Evolutionary conservation across 1,140 invertebrate species (phyloP).

Genomic region (Anastrepha obliqua): DNA sequence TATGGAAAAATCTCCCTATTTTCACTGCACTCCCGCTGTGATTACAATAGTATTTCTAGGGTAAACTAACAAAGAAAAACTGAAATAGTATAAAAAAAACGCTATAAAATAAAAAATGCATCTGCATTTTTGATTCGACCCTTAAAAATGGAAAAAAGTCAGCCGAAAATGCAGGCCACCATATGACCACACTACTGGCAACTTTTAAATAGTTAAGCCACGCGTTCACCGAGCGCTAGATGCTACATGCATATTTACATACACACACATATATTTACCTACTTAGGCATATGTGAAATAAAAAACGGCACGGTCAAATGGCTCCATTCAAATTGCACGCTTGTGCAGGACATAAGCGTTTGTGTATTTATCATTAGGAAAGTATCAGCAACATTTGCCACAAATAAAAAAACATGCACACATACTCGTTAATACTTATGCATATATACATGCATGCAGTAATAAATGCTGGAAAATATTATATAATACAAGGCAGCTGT

Average conservation of each 20-base stretch:
- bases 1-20: slow-evolving; percentile 20
- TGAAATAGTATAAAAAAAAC: slow-evolving; percentile 12
- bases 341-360: slow-evolving; percentile 4
- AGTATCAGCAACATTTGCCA: slow-evolving; percentile 21
- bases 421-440: neutral
- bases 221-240: neutral
- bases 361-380: slow-evolving; percentile 42
- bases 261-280: neutral
- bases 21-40: slow-evolving; percentile 28
- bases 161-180: slow-evolving; percentile 46
- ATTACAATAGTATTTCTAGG: slow-evolving; percentile 7
- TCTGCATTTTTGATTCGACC: slow-evolving; percentile 50
- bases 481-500: slow-evolving; percentile 1
- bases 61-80: slow-evolving; percentile 39
- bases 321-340: slow-evolving; percentile 55
- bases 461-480: neutral
- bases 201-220: slow-evolving; percentile 27
- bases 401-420: neutral
- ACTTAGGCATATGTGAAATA: neutral
- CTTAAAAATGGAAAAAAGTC: slow-evolving; percentile 47
- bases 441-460: neutral
- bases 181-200: slow-evolving; percentile 23
- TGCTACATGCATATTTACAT: neutral
- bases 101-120: slow-evolving; percentile 60
- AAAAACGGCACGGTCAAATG: slow-evolving; percentile 56